Conservation (phyloP, 2,888 invertebrate species). For the Gerris lacustris region DNA sequence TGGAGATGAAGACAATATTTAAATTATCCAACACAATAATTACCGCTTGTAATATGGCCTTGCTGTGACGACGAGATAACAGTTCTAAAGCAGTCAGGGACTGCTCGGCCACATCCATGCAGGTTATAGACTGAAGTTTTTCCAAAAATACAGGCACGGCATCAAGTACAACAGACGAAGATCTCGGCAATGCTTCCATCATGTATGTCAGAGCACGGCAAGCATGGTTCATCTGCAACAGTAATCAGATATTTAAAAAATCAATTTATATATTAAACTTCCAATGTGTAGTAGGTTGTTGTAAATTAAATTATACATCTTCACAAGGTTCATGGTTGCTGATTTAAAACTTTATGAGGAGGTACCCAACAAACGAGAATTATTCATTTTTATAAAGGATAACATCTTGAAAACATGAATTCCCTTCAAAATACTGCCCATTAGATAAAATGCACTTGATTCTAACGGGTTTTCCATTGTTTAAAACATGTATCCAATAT, state of each 20-base stretch:
- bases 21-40: constrained; percentile 26
- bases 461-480: too few species aligned
- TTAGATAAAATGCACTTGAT: too few species aligned
- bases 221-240: constrained; percentile 84
- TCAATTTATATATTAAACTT: too few species aligned
- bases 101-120: constrained; percentile 99
- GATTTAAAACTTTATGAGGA: too few species aligned
- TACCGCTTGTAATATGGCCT: constrained; percentile 85
- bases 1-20: constrained; percentile 2
- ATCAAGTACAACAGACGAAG: constrained; percentile 89
- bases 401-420: too few species aligned
- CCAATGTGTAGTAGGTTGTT: too few species aligned
- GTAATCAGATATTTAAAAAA: constrained; percentile 16
- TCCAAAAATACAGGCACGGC: constrained; percentile 95
- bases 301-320: too few species aligned
- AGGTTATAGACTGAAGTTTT: constrained; percentile 93
- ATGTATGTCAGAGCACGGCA: constrained; percentile 97
- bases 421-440: too few species aligned
- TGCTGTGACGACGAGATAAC: constrained; percentile 90
- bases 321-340: too few species aligned
- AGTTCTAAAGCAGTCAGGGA: constrained; percentile 94
- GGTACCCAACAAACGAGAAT: too few species aligned
- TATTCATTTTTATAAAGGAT: too few species aligned
- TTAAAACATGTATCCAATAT: too few species aligned
- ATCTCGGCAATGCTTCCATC: constrained; percentile 95